Evolutionary conservation across 2,888 invertebrate genomes (phyloP).

Genomic region (Stegana nigrithorax): DNA sequence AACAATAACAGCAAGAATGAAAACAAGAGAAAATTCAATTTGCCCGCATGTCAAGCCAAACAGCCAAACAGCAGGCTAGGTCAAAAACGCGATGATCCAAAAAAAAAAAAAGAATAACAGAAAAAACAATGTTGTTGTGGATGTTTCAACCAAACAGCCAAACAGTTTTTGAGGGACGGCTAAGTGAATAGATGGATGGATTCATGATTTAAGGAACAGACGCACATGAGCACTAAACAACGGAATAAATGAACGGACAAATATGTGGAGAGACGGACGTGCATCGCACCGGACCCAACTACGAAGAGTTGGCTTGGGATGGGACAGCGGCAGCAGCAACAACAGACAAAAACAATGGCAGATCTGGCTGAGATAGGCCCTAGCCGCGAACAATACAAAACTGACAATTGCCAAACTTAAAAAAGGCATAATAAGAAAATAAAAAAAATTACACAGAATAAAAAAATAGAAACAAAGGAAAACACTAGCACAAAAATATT

Average conservation of each 20-base stretch:
- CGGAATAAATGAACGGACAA: slow-evolving; percentile 11
- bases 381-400: slow-evolving; percentile 5
- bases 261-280: slow-evolving; percentile 12
- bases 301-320: background rate
- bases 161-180: background rate
- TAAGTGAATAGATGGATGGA: too few relatives aligned
- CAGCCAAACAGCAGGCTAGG: slow-evolving; percentile 49
- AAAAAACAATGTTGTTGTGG: background rate
- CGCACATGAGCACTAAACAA: background rate
- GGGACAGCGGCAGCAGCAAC: background rate
- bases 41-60: slow-evolving; percentile 62
- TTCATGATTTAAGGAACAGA: background rate
- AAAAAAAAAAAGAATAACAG: background rate
- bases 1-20: slow-evolving; percentile 54
- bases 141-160: too few relatives aligned
- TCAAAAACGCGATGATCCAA: slow-evolving; percentile 54
- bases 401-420: slow-evolving; percentile 4
- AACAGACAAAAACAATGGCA: too few relatives aligned
- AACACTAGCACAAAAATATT: slow-evolving; percentile 38
- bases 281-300: too few relatives aligned
- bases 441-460: background rate
- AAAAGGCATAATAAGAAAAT: background rate
- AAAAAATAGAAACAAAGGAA: slow-evolving; percentile 19
- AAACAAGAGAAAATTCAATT: slow-evolving; percentile 62
- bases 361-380: background rate